phyloP scores from a whole-genome alignment of 2,888 invertebrate genomes.

The Epirrhoe tristata region DNA sequence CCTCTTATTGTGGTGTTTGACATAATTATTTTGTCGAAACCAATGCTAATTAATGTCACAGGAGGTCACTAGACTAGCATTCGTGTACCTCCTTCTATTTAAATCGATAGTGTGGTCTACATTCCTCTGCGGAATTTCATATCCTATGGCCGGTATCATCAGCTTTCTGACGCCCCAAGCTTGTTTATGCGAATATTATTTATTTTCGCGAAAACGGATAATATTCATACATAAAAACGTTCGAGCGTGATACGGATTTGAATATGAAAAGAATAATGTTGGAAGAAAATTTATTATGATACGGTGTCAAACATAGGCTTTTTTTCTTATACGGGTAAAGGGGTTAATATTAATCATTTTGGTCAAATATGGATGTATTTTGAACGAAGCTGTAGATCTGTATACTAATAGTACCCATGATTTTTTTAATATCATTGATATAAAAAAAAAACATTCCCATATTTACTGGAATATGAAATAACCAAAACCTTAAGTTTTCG shows the following conservation, averaged over 20 bases:
- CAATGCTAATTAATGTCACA: no score
- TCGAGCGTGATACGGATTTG: conserved; percentile 23
- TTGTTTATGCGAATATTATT: conserved; percentile 32
- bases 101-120: no score
- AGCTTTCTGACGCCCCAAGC: conserved; percentile 24
- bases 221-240: conserved; percentile 30
- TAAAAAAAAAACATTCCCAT: no score
- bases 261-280: conserved; percentile 29
- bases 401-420: no score
- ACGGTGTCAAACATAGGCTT: not conserved
- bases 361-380: not conserved
- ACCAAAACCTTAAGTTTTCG: no score
- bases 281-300: conserved; percentile 13
- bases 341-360: not conserved
- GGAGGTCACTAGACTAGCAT: no score
- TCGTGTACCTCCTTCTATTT: no score
- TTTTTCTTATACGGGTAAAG: not conserved
- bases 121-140: conserved; percentile 26
- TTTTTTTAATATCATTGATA: no score
- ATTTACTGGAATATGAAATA: no score
- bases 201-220: conserved; percentile 29
- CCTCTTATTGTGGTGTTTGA: no score
- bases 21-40: no score
- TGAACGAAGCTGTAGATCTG: not conserved
- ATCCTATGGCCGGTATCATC: conserved; percentile 28